A percentile compares a stretch with the other conserved stretches of the same genome.
Evolutionary conservation across 2,888 invertebrate genomes (phyloP).

Genomic region (Caenorhabditis doughertyi): DNA sequence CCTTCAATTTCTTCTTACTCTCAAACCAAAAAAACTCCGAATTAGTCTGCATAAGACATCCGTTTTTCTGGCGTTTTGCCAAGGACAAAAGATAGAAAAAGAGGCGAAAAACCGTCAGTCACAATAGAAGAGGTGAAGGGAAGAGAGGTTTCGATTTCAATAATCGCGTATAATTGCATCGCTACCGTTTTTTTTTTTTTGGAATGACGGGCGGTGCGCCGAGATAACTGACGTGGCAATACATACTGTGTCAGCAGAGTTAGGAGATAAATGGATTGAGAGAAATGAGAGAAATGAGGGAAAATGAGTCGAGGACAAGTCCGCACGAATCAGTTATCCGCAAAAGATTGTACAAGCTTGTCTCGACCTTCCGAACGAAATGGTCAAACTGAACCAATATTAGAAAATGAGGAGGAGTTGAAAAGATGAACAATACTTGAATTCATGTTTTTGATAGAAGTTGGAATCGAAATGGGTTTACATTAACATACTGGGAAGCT

Average conservation of each 20-base stretch:
- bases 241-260: neutral
- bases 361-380: conserved; percentile 26
- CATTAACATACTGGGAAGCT: too few species aligned
- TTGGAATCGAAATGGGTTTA: too few species aligned
- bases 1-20: neutral
- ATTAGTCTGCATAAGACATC: conserved; percentile 23
- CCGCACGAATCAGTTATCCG: conserved; percentile 52
- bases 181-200: conserved; percentile 31
- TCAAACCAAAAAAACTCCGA: neutral
- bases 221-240: conserved; percentile 33
- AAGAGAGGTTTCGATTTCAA: conserved; percentile 55
- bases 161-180: conserved; percentile 62
- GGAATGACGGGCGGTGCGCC: conserved; percentile 19
- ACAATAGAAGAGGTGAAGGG: conserved; percentile 10
- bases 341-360: conserved; percentile 44
- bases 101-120: conserved; percentile 20
- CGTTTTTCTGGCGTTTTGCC: conserved; percentile 41
- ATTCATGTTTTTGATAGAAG: neutral
- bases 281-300: conserved; percentile 5
- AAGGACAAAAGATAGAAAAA: conserved; percentile 25
- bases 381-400: conserved; percentile 55
- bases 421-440: neutral
- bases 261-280: neutral
- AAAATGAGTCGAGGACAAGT: conserved; percentile 37
- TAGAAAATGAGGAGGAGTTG: neutral